Evolutionary conservation across 2,888 invertebrate genomes (phyloP).

Genomic region (Dioctria rufipes): DNA sequence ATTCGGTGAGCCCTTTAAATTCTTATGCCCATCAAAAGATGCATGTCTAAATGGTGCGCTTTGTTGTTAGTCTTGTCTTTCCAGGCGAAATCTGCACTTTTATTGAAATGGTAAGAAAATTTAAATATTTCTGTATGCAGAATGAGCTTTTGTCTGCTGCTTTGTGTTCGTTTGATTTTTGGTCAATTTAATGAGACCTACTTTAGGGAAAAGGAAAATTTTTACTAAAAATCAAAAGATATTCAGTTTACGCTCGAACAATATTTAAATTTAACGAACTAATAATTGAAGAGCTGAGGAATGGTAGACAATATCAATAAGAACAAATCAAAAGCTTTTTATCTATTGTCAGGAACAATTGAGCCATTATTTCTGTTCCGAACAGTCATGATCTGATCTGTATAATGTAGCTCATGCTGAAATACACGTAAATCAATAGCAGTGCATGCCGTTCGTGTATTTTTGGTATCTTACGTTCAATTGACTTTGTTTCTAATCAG

Average conservation of each 20-base stretch:
- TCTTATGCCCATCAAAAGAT: slow-evolving; percentile 26
- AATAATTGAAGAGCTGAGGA: background rate
- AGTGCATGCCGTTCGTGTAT: too few species aligned
- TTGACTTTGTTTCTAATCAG: too few species aligned
- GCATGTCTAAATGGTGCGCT: slow-evolving; percentile 41
- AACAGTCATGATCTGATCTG: too few species aligned
- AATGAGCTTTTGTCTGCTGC: slow-evolving; percentile 15
- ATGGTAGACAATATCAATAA: background rate
- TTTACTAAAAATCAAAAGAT: background rate
- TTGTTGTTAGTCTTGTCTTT: slow-evolving; percentile 64
- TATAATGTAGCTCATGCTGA: too few species aligned
- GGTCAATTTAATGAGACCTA: slow-evolving; percentile 28
- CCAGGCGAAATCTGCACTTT: slow-evolving; percentile 69
- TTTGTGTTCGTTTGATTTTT: slow-evolving; percentile 29
- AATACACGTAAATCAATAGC: too few species aligned
- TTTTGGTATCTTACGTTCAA: too few species aligned
- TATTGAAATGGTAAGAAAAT: slow-evolving; percentile 60
- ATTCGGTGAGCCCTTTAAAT: slow-evolving; percentile 23
- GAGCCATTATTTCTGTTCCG: too few species aligned
- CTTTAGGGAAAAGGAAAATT: background rate
- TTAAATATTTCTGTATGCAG: slow-evolving; percentile 37
- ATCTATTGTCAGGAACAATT: too few species aligned
- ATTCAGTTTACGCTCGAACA: background rate
- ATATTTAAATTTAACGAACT: background rate
- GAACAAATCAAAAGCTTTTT: background rate